phyloP scores from a whole-genome alignment of 2,113 vertebrate species.

The Trematomus loennbergii region DNA sequence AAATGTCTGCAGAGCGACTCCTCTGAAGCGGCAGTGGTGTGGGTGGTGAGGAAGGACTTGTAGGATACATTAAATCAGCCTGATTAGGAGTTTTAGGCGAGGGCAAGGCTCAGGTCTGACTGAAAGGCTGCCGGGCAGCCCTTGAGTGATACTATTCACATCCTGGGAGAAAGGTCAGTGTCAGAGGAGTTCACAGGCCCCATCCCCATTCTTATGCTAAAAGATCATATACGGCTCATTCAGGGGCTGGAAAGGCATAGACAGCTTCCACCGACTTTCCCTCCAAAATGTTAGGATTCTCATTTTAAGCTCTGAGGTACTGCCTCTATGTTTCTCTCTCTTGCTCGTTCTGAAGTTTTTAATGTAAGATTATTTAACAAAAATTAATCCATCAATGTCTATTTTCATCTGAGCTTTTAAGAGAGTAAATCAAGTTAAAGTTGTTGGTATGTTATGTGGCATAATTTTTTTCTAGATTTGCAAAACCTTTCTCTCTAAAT shows the following conservation, averaged over 20 bases:
- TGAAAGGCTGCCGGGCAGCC: constrained; percentile 67
- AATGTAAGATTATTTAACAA: not conserved
- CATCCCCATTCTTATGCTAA: constrained; percentile 81
- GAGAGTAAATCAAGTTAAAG: not conserved
- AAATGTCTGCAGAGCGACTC: constrained; percentile 50
- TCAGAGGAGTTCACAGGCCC: constrained; percentile 80
- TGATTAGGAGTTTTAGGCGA: constrained; percentile 77
- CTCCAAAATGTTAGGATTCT: constrained; percentile 73
- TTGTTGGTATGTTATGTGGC: not conserved
- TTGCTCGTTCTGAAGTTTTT: constrained; percentile 1
- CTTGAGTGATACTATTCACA: constrained; percentile 78
- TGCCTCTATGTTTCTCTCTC: not conserved
- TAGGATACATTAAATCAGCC: constrained; percentile 81
- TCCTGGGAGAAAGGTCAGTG: constrained; percentile 73
- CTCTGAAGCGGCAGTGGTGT: constrained; percentile 43
- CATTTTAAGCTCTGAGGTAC: constrained; percentile 4
- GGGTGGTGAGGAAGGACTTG: constrained; percentile 57
- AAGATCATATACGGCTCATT: constrained; percentile 63
- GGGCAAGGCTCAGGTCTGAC: constrained; percentile 66
- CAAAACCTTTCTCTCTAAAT: not conserved
- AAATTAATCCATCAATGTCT: not conserved
- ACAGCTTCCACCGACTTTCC: constrained; percentile 67
- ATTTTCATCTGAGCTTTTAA: not conserved
- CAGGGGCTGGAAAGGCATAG: constrained; percentile 54
- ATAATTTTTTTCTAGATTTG: not conserved